Evolutionary conservation across 1,140 invertebrate species (phyloP).

Genomic region (Drosophila hydei): DNA sequence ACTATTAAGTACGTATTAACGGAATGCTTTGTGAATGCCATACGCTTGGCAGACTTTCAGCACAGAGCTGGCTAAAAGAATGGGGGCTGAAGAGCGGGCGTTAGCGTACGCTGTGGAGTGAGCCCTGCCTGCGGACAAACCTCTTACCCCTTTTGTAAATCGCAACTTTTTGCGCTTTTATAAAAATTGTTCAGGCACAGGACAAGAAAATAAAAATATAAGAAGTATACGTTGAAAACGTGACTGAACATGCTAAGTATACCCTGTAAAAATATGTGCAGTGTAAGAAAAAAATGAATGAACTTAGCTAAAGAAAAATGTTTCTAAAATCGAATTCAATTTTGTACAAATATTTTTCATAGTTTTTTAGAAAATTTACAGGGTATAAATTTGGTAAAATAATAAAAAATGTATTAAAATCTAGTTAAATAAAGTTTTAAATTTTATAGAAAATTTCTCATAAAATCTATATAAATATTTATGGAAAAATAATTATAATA

Average conservation of each 20-base stretch:
- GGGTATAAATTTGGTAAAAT: neutral
- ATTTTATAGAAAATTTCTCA: too few relatives aligned
- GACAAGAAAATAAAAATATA: neutral
- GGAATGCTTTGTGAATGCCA: conserved; percentile 70
- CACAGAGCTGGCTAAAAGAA: conserved; percentile 17
- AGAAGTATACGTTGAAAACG: neutral
- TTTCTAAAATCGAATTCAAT: too few relatives aligned
- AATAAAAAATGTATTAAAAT: neutral
- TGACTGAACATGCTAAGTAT: neutral
- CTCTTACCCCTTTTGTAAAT: conserved; percentile 22
- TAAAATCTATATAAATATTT: neutral
- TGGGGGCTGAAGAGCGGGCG: neutral
- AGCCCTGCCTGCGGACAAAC: neutral
- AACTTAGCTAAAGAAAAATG: too few relatives aligned
- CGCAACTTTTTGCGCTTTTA: conserved; percentile 54
- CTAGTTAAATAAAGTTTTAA: neutral
- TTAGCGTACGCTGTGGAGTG: neutral
- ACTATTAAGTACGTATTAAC: conserved; percentile 81
- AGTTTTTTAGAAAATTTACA: neutral
- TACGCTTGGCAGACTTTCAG: conserved; percentile 44
- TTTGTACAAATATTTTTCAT: too few relatives aligned
- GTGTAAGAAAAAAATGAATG: neutral
- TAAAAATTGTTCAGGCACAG: conserved; percentile 53
- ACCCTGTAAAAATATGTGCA: neutral
- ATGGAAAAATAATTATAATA: neutral